Evolutionary conservation across 1,140 invertebrate species (phyloP).

Genomic region (Samia ricini): DNA sequence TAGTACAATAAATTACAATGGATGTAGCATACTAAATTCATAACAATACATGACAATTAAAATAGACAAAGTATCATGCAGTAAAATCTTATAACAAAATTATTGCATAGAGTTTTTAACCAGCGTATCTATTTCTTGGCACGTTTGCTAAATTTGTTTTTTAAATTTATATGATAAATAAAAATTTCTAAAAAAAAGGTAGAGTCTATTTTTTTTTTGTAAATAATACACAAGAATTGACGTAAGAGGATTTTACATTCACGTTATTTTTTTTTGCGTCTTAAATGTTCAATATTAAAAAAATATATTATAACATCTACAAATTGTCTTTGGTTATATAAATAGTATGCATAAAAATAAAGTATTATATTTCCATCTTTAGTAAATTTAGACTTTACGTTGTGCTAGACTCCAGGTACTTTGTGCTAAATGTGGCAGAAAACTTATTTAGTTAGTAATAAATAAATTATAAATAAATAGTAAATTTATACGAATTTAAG

Average conservation of each 20-base stretch:
- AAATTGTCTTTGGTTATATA: conserved; percentile 8
- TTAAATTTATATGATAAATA: neutral
- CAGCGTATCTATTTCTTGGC: neutral
- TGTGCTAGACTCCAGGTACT: neutral
- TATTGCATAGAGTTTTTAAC: neutral
- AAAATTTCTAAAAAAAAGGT: neutral
- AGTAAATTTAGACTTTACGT: neutral
- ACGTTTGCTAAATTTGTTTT: neutral
- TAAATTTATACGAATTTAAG: too few relatives aligned
- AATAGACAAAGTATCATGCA: neutral
- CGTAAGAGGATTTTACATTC: neutral
- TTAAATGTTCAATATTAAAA: neutral
- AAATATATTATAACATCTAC: conserved; percentile 5
- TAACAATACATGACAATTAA: too few relatives aligned
- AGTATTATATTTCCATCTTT: neutral
- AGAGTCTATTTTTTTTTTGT: neutral
- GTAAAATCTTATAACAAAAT: too few relatives aligned
- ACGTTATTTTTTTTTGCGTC: neutral
- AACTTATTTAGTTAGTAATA: too few relatives aligned
- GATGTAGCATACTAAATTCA: too few relatives aligned
- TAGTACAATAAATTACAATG: too few relatives aligned
- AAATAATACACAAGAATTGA: conserved; percentile 4
- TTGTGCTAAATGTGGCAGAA: neutral
- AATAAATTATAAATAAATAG: too few relatives aligned
- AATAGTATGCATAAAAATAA: conserved; percentile 8